Base-by-base conservation (phyloP, 2,797 vertebrate species). In the Anableps anableps region DNA sequence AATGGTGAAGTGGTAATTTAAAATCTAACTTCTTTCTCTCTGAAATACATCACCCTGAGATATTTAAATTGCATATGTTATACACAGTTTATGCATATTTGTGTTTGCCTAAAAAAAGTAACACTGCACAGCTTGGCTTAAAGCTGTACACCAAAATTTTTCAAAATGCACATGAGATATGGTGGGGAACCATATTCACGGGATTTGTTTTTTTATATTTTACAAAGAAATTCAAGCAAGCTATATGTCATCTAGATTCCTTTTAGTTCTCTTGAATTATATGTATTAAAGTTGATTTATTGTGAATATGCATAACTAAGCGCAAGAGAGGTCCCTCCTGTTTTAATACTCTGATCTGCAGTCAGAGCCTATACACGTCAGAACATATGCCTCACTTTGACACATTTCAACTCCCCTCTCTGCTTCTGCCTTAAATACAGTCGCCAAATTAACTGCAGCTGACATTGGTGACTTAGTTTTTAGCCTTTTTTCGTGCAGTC, bases 381-480 rank as follows among this genome's bases (percentile, higher is more conserved):
- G 62, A 78, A 6, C 19, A 77, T 41, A 29, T 78, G n/a, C 48
- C 55, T 79, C 60, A 60, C n/a, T 45, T 34, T 81, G 62, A 75
- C 83, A 78, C 62, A 75, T 29, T 23, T 88, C 83, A 86, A 71
- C 74, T 68, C 75, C 51, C 31, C 50, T 80, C 64, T 50, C 60
- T 72, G 80, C 83, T 77, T 84, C 66, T 81, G 72, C 76, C 76
- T 80, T 78, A 85, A 85, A 79, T 78, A 83, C 70, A 47, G 55
- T 51, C 43, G 74, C 53, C 66, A 85, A 70, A 88, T 87, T 80
- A 85, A 84, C 66, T 80, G 72, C 74, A 72, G 79, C 76, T 85
- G 88, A 88, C 88, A 86, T 86, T 55, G 80, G 75, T 81, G 84
- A 78, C 76, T 86, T 85, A 36, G 70, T 80, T 85, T 89, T 77